A percentile compares a stretch with the other conserved stretches of the same genome.
phyloP scores from a whole-genome alignment of 1,140 invertebrate species.

The Drosophila ercepeae region DNA sequence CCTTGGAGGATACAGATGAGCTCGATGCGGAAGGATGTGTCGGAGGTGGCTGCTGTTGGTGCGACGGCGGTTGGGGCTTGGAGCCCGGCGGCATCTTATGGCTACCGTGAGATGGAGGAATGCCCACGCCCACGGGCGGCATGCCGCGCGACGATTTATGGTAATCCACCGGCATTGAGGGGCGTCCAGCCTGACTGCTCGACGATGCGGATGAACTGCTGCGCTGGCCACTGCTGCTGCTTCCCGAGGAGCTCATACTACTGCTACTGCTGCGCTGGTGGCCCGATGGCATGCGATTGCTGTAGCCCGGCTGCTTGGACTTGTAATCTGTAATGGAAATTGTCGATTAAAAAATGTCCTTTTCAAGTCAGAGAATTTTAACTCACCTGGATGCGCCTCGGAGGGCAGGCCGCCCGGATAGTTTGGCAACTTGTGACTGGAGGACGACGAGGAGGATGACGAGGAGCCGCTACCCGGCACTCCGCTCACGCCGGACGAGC shows the following conservation, averaged over 20 bases:
- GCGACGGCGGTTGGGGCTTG: slow-evolving; percentile 45
- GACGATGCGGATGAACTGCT: slow-evolving; percentile 37
- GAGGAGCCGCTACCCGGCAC: slow-evolving; percentile 49
- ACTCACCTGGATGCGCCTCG: slow-evolving; percentile 71
- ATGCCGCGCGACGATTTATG: slow-evolving; percentile 66
- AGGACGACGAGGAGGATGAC: slow-evolving; percentile 64
- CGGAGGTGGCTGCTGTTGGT: slow-evolving; percentile 41
- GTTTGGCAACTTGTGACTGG: slow-evolving; percentile 74
- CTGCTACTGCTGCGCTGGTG: slow-evolving; percentile 55
- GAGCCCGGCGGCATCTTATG: slow-evolving; percentile 63
- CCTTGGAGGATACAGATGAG: slow-evolving; percentile 59
- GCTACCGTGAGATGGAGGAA: slow-evolving; percentile 47
- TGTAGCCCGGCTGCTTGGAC: slow-evolving; percentile 67
- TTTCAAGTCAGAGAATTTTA: fast-evolving
- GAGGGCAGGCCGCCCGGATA: slow-evolving; percentile 61
- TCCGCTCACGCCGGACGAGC: slow-evolving; percentile 47
- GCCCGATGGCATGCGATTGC: slow-evolving; percentile 59
- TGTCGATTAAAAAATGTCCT: background rate
- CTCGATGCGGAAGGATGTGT: slow-evolving; percentile 45
- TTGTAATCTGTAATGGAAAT: slow-evolving; percentile 67
- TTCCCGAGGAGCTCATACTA: slow-evolving; percentile 32
- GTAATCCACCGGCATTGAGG: slow-evolving; percentile 65
- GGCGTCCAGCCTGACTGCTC: slow-evolving; percentile 44
- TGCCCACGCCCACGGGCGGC: slow-evolving; percentile 52
- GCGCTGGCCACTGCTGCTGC: slow-evolving; percentile 30